Conservation (phyloP, 2,113 vertebrate species). For the Rana temporaria region DNA sequence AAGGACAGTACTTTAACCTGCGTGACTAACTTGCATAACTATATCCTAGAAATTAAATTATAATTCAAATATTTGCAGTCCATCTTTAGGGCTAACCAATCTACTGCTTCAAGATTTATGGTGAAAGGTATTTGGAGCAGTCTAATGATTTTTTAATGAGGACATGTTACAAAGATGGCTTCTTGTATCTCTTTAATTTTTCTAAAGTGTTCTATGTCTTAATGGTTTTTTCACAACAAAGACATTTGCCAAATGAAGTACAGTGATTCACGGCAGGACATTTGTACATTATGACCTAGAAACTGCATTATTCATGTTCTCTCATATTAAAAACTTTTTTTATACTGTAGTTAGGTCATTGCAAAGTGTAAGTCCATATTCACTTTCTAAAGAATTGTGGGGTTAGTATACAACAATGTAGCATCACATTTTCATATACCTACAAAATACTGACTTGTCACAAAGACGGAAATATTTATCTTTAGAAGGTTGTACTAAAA, state of each 20-base stretch:
- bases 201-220: slow-evolving; percentile 62
- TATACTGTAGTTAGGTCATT: background rate
- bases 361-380: background rate
- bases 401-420: no score
- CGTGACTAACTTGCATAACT: background rate
- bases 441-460: no score
- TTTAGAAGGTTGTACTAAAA: no score
- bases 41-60: slow-evolving; percentile 10
- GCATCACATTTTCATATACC: no score
- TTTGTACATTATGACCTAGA: slow-evolving; percentile 55
- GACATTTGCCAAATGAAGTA: slow-evolving; percentile 47
- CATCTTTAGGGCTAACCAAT: slow-evolving; percentile 13
- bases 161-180: slow-evolving; percentile 57
- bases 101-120: background rate
- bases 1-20: background rate
- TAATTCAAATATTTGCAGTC: slow-evolving; percentile 17
- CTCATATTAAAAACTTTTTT: background rate
- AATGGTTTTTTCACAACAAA: slow-evolving; percentile 61
- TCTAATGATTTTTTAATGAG: slow-evolving; percentile 63
- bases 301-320: slow-evolving; percentile 9
- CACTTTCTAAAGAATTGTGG: no score
- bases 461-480: no score
- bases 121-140: slow-evolving; percentile 26
- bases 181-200: slow-evolving; percentile 60
- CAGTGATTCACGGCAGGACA: slow-evolving; percentile 53